Evolutionary conservation across 92 coral and sea anemone genomes (phyloP).

Genomic region (Diadumene lineata): DNA sequence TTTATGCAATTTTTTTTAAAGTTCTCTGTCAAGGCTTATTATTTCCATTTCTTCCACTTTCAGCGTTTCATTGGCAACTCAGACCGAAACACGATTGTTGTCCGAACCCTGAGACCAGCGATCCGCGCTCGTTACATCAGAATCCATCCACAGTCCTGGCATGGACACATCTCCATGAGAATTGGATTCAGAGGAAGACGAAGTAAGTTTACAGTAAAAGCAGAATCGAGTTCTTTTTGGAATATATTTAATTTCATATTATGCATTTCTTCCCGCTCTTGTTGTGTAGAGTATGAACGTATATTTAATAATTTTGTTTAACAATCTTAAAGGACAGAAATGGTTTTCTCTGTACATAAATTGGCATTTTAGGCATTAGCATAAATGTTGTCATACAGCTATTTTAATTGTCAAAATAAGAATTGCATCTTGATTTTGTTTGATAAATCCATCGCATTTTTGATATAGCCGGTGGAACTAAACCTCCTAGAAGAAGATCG

Average conservation of each 20-base stretch:
- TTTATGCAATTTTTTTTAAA: not conserved
- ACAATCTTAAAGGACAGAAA: no score
- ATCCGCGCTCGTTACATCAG: slow-evolving; percentile 16
- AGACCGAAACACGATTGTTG: slow-evolving; percentile 1
- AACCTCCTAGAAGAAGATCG: not conserved
- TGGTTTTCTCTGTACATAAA: no score
- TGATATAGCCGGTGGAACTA: not conserved
- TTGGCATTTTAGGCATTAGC: no score
- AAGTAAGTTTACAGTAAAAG: not conserved
- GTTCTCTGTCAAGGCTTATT: not conserved
- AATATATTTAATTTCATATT: no score
- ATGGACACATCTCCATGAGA: slow-evolving; percentile 28
- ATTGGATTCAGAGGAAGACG: slow-evolving; percentile 16
- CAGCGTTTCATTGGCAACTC: slow-evolving; percentile 35
- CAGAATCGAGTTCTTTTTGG: no score
- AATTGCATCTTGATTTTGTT: no score
- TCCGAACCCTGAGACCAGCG: slow-evolving; percentile 14
- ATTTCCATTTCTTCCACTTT: not conserved
- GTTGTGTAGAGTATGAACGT: no score
- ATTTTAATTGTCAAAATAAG: no score
- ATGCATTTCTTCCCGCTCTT: no score
- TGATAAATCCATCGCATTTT: no score
- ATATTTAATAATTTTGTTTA: no score
- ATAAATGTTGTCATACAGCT: no score
- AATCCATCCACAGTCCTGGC: slow-evolving; percentile 14